Evolutionary conservation across 1,140 invertebrate species (phyloP), one percentile per base, ranked within the genome.

Genomic region (Drosophila funebris): DNA sequence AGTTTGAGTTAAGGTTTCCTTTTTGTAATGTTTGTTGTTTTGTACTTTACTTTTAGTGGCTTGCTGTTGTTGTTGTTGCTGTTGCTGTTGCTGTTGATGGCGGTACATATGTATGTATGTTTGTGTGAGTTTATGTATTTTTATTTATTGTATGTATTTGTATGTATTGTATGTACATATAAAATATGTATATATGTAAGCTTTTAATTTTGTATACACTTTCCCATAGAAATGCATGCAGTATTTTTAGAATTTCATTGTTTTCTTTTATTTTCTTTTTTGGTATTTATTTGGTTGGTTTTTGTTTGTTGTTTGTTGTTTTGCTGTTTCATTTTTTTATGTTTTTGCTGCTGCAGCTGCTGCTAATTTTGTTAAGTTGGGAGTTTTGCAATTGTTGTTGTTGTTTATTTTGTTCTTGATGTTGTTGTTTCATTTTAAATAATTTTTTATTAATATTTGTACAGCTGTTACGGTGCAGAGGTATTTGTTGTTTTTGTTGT

Each of bases 271-370:
- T 57, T 53, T 46, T 39, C 31, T 74, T 63, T 57, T 57, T 46
- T 57, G 63, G 70, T 78, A 78, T 82, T 78, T 82, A 77, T 81
- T 62, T 73, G 68, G 77, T 80, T 76, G 73, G 20, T 41, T 67
- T 29, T 60, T 75, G 9, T 52, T 69, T 62, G 39, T 50, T 73
- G 22, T 62, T 66, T 44, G 2, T 44, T 24, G 14, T 73, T n/a
- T n/a, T 52, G 54, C 56, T 39, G 29, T 57, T 76, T 43, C 54
- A 56, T 7, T 31, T 16, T 37, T 56, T 64, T 48, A 48, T 57
- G 63, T 71, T 53, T 44, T 63, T 78, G 20, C 63, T 68, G 61
- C 46, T 73, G 69, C 69, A 67, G 69, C 69, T 73, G 69, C 63
- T 50, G 74, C 44, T 56, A 72, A 61, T 57, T 72, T 67, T 11